Conservation (phyloP, 2,797 vertebrate species). For the Geotrypetes seraphini region DNA sequence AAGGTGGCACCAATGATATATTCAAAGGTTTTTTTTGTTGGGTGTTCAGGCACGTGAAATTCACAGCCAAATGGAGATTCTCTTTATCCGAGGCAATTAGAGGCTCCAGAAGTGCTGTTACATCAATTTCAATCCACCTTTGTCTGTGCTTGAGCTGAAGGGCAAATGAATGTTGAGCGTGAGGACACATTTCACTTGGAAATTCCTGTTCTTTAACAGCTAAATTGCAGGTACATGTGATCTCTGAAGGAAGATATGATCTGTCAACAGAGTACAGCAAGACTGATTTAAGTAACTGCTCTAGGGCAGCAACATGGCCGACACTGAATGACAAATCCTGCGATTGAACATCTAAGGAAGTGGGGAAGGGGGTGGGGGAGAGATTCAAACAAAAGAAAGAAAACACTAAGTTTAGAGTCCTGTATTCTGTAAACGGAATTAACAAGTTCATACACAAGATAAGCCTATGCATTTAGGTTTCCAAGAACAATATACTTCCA, state of each 20-base stretch:
- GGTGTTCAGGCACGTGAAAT: conserved; percentile 58
- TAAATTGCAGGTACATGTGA: conserved; percentile 55
- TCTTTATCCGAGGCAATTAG: conserved; percentile 57
- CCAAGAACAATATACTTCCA: too few relatives aligned
- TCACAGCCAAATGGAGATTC: conserved; percentile 66
- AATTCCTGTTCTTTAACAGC: conserved; percentile 43
- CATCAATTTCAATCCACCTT: conserved; percentile 77
- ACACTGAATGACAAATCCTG: conserved; percentile 78
- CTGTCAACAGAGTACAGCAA: conserved; percentile 72
- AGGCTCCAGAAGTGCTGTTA: conserved; percentile 73
- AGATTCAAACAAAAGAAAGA: too few relatives aligned
- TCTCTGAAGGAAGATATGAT: conserved; percentile 20
- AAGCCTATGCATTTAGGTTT: not conserved
- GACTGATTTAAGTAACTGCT: conserved; percentile 77
- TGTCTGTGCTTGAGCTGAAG: conserved; percentile 37
- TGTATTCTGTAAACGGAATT: too few relatives aligned
- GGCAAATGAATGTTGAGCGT: conserved; percentile 42
- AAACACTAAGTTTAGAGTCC: too few relatives aligned
- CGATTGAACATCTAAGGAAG: conserved; percentile 38
- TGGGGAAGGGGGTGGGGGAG: too few relatives aligned
- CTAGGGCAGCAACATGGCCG: conserved; percentile 65
- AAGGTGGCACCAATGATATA: conserved; percentile 52
- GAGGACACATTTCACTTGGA: conserved; percentile 38
- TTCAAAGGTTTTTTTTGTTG: conserved; percentile 9
- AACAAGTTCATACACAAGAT: not conserved